Evolutionary conservation across 2,113 vertebrate species (phyloP), one percentile per base, ranked within the genome.

Genomic region (Tamias sibiricus): DNA sequence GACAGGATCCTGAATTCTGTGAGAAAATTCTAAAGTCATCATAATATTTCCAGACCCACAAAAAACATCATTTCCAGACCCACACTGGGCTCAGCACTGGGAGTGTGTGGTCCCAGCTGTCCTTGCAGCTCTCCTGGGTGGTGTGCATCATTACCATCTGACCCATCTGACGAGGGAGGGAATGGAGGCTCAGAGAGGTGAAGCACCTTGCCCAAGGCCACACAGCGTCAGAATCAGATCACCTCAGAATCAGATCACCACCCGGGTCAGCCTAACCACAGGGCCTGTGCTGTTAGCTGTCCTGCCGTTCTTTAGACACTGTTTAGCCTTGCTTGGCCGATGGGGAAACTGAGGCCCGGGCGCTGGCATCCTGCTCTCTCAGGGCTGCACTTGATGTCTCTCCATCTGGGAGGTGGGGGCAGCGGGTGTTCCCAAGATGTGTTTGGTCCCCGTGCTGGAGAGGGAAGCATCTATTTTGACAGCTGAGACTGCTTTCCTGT

Each of bases 401-500:
- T 59, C 30, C 0, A 49, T 86, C 71, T 71, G 8, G 69, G 71
- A 90, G 37, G 66, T 28, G 3, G 64, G 85, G 79, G 24, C 64
- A 28, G 44, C 17, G 0, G n/a, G 52, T 92, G 42, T 94, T 94
- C 35, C 81, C 94, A 79, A 69, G 88, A 74, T 8, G 74, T 87
- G 74, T 84, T 93, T 87, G 6, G 3, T 40, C 82, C 32, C 66
- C 3, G 0, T 8, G 1, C 64, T 6, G 71, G 86, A 72, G 80
- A 85, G 94, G 95, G 95, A 97, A 96, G 16, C n/a, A 0, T 92
- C 81, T 97, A 13, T 92, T 97, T 97, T 89, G 57, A 76, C 87
- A 98, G 88, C 87, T 72, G 95, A 80, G 85, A 57, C 54, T 13
- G 14, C 79, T 90, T 97, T 96, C 94, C 96, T 97, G 94, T 93